phyloP scores from a whole-genome alignment of 2,797 vertebrate genomes.

The Phoebastria nigripes region DNA sequence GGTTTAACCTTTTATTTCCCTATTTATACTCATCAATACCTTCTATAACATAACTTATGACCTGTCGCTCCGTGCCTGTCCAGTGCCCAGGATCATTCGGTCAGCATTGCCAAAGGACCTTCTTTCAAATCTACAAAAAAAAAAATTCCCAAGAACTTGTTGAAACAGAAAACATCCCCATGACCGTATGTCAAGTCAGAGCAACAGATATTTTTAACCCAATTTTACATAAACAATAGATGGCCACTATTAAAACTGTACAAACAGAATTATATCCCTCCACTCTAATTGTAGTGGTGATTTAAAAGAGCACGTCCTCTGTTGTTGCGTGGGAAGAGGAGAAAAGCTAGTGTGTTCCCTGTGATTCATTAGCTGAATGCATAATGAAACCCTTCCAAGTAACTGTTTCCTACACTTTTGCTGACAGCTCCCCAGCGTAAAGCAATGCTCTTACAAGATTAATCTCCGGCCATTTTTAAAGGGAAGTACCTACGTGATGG shows the following conservation, averaged over 20 bases:
- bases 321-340: background rate
- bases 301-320: conserved; percentile 11
- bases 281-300: background rate
- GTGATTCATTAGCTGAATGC: conserved; percentile 15
- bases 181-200: background rate
- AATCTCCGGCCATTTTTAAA: background rate
- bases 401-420: background rate
- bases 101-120: background rate
- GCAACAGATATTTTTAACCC: background rate
- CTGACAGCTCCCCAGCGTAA: background rate
- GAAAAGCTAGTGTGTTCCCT: background rate
- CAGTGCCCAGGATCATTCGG: background rate
- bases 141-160: background rate
- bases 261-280: background rate
- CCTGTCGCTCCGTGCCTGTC: background rate
- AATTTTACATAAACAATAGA: background rate
- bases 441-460: background rate
- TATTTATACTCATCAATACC: background rate
- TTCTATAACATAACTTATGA: background rate
- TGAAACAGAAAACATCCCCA: background rate
- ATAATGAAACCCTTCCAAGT: conserved; percentile 4
- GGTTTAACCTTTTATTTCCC: background rate
- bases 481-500: background rate
- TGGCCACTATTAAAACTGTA: background rate
- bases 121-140: background rate